Evolutionary conservation across 2,888 invertebrate species (phyloP), one percentile per base, ranked within the genome.

Genomic region (Apomyelois bistriatella): DNA sequence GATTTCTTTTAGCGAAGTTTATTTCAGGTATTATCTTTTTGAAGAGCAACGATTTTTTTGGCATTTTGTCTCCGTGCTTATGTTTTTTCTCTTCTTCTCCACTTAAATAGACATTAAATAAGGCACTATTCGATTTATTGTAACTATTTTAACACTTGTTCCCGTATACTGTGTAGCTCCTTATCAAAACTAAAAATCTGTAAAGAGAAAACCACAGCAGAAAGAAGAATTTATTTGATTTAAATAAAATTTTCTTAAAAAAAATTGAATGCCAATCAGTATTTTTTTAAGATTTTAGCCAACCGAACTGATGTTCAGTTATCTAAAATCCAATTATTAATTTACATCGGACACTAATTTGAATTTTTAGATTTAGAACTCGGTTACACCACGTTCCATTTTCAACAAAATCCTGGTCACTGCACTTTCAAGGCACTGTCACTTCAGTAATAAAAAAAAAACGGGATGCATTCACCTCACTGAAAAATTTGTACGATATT

Each of bases 51-150:
- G 80, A 80, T 70, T 87, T 84, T 80, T 84, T 85, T 87, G 86
- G 85, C 90, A 90, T 90, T 90, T 90, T 90, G 90, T 85, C 76
- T 86, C 88, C 84, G 87, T 87, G 71, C 57, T 78, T 76, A 64
- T 65, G 76, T 81, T 75, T 79, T 54, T 69, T 68, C 52, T 61
- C 66, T 72, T 74, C 72, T 74, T 75, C 78, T 69, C 62, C 67
- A 80, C 68, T 82, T 75, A 81, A 83, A 74, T 65, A 68, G 79
- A 79, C 74, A 78, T 82, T 81, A 76, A 57, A 53, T 85, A 88
- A 89, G 89, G 90, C 90, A 90, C 90, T 87, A 71, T 82, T 42
- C 10, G 36, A 76, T 70, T 61, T 65, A 66, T 73, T 78, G 72
- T 72, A 75, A 77, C 69, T 73, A 65, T 64, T 68, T 66, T 75